Base-by-base conservation (phyloP, 2,113 vertebrate species). In the Ranitomeya variabilis region DNA sequence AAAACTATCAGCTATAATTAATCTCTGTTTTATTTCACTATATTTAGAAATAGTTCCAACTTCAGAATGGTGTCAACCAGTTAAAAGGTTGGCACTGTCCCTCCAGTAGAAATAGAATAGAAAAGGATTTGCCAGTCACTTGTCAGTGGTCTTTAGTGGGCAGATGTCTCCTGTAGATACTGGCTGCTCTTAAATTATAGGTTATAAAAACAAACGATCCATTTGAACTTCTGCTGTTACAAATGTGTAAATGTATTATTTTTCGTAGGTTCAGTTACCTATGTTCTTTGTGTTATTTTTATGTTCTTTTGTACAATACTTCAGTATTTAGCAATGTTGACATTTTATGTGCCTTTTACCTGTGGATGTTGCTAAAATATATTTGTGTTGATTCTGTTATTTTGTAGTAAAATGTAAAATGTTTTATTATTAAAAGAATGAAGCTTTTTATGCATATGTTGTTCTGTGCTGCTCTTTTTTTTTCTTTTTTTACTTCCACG, bases 261-360 rank as follows among this genome's bases (percentile, higher is more conserved):
- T 31, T 45, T 45, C 37, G 1, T 45, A 45, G 37, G 37, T 45
- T 45, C 9, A 11, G 2, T 10, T 45, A 45, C 37, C 64, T 1
- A 9, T 67, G 12, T 12, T 71, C 4, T 31, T 13, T 12, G 23
- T 71, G 13, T 1, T 31, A 0, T 11, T 21, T 11, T 66, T 6
- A 6, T 11, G 64, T 51, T 54, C 45, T 51, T 51, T 21, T 51
- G 21, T 18, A 71, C 67, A 71, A n/a, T 15, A 52, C 12, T 82
- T 19, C 37, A 12, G 81, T 67, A 64, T 67, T 83, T 12, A n/a
- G 55, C 60, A 13, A 3, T n/a, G 37, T n/a, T 69, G 51, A 66
- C 62, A 69, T 23, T 83, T 31, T 51, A 66, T 66, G 80, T 83
- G 80, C 80, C 80, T 83, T 83, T 83, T 83, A 66, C 81, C 45